Conservation (phyloP, 2,888 invertebrate species). For the Aquatica leii region DNA sequence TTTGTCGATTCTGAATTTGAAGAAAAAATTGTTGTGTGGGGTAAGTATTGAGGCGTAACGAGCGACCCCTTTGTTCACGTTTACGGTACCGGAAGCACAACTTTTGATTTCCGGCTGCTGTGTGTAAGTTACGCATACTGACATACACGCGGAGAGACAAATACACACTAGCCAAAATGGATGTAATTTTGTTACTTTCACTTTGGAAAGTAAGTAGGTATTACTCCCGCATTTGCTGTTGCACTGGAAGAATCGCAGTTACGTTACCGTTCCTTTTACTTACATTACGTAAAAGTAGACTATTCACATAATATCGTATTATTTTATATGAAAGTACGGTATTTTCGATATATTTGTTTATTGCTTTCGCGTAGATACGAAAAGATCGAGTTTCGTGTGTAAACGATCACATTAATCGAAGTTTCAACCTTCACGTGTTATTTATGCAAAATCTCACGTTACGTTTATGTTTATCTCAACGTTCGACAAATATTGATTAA, state of each 20-base stretch:
- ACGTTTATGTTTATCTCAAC: not conserved
- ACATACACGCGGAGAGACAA: slow-evolving; percentile 14
- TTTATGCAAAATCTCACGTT: slow-evolving; percentile 1
- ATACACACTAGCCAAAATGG: not conserved
- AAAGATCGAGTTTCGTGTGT: slow-evolving; percentile 1
- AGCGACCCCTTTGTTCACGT: slow-evolving; percentile 17
- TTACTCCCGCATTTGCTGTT: slow-evolving; percentile 28
- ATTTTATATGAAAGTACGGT: not conserved
- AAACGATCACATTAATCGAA: not conserved
- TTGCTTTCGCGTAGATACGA: not conserved
- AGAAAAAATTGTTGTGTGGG: slow-evolving; percentile 6
- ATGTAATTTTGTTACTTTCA: slow-evolving; percentile 27
- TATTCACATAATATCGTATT: not conserved
- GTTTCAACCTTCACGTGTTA: slow-evolving; percentile 3
- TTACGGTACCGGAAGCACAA: slow-evolving; percentile 19
- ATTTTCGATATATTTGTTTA: slow-evolving; percentile 3
- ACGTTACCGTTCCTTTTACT: slow-evolving; percentile 30
- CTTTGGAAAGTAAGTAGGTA: slow-evolving; percentile 38
- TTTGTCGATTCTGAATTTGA: too few species aligned
- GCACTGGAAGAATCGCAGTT: slow-evolving; percentile 22
- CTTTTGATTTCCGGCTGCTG: slow-evolving; percentile 24
- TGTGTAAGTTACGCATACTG: slow-evolving; percentile 4
- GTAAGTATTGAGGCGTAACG: slow-evolving; percentile 9
- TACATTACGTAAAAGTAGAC: slow-evolving; percentile 31
- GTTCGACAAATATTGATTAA: not conserved